Conservation (phyloP, 2,113 vertebrate genomes). For the Atlantisia rogersi region DNA sequence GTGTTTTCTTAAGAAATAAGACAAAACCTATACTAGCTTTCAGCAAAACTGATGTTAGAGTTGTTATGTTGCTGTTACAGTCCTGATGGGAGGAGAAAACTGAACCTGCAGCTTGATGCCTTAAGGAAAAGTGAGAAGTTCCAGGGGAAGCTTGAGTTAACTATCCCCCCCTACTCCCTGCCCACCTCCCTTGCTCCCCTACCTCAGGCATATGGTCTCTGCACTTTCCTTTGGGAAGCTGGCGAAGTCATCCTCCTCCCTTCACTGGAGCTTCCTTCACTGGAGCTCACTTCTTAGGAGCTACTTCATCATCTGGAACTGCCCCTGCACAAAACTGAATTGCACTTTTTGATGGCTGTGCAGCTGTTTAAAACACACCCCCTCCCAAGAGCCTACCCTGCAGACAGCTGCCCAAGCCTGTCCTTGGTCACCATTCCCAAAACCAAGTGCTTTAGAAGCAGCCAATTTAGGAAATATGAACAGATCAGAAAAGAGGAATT, state of each 20-base stretch:
- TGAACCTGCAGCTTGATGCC: not conserved
- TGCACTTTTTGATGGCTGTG: not conserved
- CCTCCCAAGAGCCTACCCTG: not conserved
- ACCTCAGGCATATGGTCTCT: not conserved
- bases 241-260: fast-evolving
- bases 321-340: not conserved
- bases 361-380: not conserved
- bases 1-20: fast-evolving
- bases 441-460: not conserved
- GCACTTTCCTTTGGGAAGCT: not conserved
- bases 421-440: not conserved
- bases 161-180: too few species aligned
- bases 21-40: not conserved
- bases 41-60: not conserved
- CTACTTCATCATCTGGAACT: not conserved
- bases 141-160: not conserved
- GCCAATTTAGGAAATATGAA: not conserved
- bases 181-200: too few species aligned
- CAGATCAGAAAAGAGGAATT: not conserved
- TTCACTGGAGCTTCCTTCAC: not conserved
- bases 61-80: not conserved
- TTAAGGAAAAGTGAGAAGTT: not conserved
- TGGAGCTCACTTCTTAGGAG: not conserved
- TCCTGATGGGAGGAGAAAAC: not conserved
- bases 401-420: not conserved